phyloP scores from a whole-genome alignment of 2,797 vertebrate species.

The Eulemur albifrons region DNA sequence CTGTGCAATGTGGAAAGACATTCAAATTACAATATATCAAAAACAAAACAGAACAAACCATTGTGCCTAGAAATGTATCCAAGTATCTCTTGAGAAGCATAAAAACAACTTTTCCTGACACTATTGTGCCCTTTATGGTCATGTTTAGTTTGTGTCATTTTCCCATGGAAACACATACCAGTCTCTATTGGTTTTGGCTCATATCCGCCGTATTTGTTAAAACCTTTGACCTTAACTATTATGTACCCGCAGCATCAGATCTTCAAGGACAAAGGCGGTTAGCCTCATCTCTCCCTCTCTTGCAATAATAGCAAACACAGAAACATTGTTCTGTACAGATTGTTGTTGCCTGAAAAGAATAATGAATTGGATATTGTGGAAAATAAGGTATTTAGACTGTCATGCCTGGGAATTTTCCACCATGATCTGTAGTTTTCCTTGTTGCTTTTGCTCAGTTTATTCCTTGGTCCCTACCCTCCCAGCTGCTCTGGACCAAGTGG shows the following conservation, averaged over 20 bases:
- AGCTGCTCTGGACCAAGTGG: neutral
- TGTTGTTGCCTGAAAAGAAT: neutral
- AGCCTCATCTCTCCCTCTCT: neutral
- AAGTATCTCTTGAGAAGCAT: neutral
- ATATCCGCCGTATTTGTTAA: neutral
- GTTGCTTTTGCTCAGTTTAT: neutral
- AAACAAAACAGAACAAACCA: neutral
- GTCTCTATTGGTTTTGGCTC: neutral
- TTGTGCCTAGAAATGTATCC: neutral
- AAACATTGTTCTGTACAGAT: neutral
- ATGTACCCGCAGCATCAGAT: neutral
- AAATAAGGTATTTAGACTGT: neutral
- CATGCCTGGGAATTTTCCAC: neutral
- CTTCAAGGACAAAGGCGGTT: neutral
- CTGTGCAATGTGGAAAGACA: neutral
- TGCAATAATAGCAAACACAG: neutral
- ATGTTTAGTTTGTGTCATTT: neutral
- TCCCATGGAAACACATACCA: neutral
- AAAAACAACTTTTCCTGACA: constrained; percentile 25
- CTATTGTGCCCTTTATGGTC: neutral
- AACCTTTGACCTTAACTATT: neutral
- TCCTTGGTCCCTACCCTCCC: neutral
- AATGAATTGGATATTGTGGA: neutral
- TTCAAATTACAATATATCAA: neutral
- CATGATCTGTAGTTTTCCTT: neutral